Percentiles rank a stretch among this genome's conserved stretches.
phyloP scores from a whole-genome alignment of 2,113 vertebrate genomes.

The Aphyosemion australe region DNA sequence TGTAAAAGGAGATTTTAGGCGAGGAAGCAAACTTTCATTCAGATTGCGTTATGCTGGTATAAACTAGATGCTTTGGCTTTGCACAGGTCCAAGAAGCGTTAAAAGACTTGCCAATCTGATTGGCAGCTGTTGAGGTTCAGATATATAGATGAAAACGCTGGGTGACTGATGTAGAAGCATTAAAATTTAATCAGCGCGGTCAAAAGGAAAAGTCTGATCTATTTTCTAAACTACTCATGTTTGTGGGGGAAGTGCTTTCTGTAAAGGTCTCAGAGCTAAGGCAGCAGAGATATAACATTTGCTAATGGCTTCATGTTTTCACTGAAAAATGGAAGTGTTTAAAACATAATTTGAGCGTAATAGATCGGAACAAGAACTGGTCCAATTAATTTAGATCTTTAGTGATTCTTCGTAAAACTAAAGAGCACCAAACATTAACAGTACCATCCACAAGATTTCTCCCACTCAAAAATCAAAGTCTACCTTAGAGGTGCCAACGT shows the following conservation, averaged over 20 bases:
- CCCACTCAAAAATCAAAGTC: neutral
- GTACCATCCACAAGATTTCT: neutral
- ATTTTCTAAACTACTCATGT: neutral
- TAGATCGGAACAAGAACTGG: too few relatives aligned
- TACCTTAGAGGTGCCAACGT: neutral
- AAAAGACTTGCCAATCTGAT: conserved; percentile 13
- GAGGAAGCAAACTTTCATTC: conserved; percentile 1
- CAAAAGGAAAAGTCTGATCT: conserved; percentile 1
- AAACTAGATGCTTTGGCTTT: too few relatives aligned
- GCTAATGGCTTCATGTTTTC: neutral
- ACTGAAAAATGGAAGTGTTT: neutral
- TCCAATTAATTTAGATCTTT: neutral
- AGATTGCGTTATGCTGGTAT: neutral
- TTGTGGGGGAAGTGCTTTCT: neutral
- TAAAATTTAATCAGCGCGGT: neutral
- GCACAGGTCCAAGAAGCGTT: conserved; percentile 1
- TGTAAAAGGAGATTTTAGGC: conserved; percentile 2
- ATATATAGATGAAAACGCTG: conserved; percentile 12
- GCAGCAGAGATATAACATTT: conserved; percentile 1
- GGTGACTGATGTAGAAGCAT: conserved; percentile 10
- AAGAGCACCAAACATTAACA: neutral
- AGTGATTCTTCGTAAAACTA: neutral
- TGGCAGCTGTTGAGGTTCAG: conserved; percentile 30
- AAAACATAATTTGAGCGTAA: neutral
- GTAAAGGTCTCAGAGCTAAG: neutral